These are phyloP conservation scores for Macrosiphum euphorbiae DNA, from an alignment of 2,888 invertebrate genomes.

Conservation along the genomic window DNA sequence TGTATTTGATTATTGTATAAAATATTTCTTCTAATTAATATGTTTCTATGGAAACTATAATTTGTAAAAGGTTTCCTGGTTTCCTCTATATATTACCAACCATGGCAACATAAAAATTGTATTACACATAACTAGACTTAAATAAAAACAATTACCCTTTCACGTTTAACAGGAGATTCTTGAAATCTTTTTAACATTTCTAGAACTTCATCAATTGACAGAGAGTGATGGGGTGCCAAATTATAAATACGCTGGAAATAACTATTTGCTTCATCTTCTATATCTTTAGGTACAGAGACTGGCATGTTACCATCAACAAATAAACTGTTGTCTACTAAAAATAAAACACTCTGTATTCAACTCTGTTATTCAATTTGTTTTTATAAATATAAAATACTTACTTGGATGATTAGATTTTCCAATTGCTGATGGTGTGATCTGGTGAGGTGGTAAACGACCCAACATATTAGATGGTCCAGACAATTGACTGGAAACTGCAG, in stretches of 20 bases:
- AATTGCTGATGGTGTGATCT: conserved; percentile 44
- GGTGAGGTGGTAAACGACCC: conserved; percentile 57
- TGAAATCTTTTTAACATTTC: conserved; percentile 96
- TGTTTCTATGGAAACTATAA: too few species aligned
- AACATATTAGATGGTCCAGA: conserved; percentile 68
- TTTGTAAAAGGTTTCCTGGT: too few species aligned
- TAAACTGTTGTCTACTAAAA: conserved; percentile 69
- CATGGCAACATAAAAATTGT: not conserved
- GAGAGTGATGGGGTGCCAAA: conserved; percentile 93
- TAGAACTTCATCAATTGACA: conserved; percentile 95
- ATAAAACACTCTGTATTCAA: not conserved
- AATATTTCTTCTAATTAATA: not conserved
- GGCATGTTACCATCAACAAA: conserved; percentile 80
- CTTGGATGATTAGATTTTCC: conserved; percentile 53
- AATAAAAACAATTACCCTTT: conserved; percentile 73
- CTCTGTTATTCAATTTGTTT: not conserved
- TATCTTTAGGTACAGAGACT: conserved; percentile 90
- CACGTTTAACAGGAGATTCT: conserved; percentile 88
- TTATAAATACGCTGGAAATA: conserved; percentile 99
- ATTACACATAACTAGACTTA: not conserved
- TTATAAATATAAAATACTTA: not conserved
- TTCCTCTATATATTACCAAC: not conserved
- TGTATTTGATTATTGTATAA: not conserved
- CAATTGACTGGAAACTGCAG: conserved; percentile 79
- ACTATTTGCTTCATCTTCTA: conserved; percentile 98